Percentiles rank a stretch among this genome's conserved stretches.
phyloP scores from a whole-genome alignment of 1,140 invertebrate species.

The Ceratitis capitata region DNA sequence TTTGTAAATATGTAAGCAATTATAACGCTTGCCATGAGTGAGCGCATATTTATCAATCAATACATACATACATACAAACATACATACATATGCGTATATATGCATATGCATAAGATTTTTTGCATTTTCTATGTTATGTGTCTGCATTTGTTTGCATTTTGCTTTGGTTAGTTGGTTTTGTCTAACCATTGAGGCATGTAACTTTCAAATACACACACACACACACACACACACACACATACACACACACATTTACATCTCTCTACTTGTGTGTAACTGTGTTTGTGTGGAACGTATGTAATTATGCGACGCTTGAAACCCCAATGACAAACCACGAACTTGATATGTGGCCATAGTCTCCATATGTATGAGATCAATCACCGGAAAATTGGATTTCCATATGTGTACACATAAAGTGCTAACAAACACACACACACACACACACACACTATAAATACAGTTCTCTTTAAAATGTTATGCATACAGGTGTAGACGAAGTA shows the following conservation, averaged over 20 bases:
- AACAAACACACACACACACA: constrained; percentile 40
- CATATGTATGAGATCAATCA: constrained; percentile 59
- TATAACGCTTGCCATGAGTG: not conserved
- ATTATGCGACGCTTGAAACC: constrained; percentile 28
- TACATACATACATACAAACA: not conserved
- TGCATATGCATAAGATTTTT: constrained; percentile 1
- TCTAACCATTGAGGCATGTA: constrained; percentile 15
- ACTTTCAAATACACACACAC: not conserved
- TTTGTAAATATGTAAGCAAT: constrained; percentile 11
- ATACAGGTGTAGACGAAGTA: not conserved
- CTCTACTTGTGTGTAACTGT: not conserved
- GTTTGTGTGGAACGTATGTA: not conserved
- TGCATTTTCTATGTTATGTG: not conserved
- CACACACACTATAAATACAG: not conserved
- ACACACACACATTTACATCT: not conserved
- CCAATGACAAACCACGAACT: constrained; percentile 45
- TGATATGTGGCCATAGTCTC: constrained; percentile 47
- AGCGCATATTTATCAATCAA: not conserved
- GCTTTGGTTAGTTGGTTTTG: constrained; percentile 31
- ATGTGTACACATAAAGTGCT: constrained; percentile 48
- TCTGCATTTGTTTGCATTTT: not conserved
- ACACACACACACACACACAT: not conserved
- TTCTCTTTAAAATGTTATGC: too few relatives aligned
- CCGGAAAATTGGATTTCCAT: constrained; percentile 65
- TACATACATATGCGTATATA: not conserved